Base-by-base conservation (phyloP, 1,140 invertebrate genomes). In the Ridgeia piscesae region DNA sequence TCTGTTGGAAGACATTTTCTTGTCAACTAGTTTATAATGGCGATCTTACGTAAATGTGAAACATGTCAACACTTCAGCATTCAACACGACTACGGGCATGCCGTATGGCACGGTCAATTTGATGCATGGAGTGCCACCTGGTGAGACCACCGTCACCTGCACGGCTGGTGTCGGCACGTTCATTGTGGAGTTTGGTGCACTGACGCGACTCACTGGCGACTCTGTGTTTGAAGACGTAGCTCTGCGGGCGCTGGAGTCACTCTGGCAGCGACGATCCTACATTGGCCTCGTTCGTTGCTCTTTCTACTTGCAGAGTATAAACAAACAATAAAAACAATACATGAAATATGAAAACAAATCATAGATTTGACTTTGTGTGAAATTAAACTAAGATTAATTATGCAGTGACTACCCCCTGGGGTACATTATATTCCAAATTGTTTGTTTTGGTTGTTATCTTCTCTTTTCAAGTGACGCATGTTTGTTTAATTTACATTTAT, bases 111-210 rank as follows among this genome's bases (percentile, higher is more conserved):
- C 99, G 17, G 98, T 97, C 21, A 96, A 96, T 92, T 93, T 96
- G 27, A 93, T 97, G 91, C 97, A 98, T 95, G 99, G 99, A 6
- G 98, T 99, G 2, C 99, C 99, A 6, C 97, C 97, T 91, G 98
- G 98, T 31, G 99, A 99, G 96, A 99, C 99, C 11, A 98, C 98
- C 91, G 97, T 99, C 2, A 99, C 99, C 0, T 99, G 99, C 95
- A 99, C 99, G 8, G 99, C 99, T 48, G 99, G 99, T 21, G 98
- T 99, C 91, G 99, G 99, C 33, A 99, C 99, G 1, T 99, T 99
- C 95, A 97, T 99, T 77, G 96, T 99, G 1, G 99, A 99, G 96
- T 99, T 99, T 97, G 99, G 98, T 6, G 98, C 99, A 0, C 96
- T 99, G 0, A 99, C 98, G 93, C 96, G 98, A 91, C 96, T 99